phyloP scores from a whole-genome alignment of 2,113 vertebrate genomes.

The Brachirus orientalis region DNA sequence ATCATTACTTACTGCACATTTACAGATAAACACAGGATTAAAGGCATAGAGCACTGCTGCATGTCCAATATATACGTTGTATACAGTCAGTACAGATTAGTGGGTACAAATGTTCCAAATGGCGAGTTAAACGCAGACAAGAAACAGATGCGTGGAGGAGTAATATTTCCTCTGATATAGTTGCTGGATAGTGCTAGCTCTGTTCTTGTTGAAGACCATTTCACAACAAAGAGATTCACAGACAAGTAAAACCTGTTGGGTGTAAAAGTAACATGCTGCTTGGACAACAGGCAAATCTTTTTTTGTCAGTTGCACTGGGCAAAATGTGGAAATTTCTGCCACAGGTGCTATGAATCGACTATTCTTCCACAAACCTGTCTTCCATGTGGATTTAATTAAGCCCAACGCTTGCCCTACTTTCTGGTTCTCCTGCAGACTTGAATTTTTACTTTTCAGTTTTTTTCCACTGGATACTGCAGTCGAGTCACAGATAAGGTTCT shows the following conservation, averaged over 20 bases:
- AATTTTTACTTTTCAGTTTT: constrained; percentile 8
- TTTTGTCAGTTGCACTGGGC: neutral
- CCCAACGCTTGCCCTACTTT: constrained; percentile 6
- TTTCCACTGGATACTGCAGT: neutral
- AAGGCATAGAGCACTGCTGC: constrained; percentile 2
- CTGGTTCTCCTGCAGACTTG: neutral
- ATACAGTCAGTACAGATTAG: constrained; percentile 7
- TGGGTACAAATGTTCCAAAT: constrained; percentile 6
- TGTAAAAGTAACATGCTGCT: constrained; percentile 8
- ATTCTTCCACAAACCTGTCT: constrained; percentile 17
- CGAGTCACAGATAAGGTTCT: neutral
- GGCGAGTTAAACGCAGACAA: neutral
- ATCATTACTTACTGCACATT: constrained; percentile 31
- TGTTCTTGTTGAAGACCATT: constrained; percentile 14
- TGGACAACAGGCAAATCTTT: constrained; percentile 5
- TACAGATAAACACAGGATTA: constrained; percentile 49
- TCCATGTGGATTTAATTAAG: constrained; percentile 30
- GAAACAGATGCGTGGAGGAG: neutral
- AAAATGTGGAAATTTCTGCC: constrained; percentile 18
- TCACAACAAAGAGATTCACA: constrained; percentile 13
- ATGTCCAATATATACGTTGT: neutral
- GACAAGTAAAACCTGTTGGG: constrained; percentile 10
- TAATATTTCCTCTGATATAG: constrained; percentile 17
- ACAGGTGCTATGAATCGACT: constrained; percentile 39
- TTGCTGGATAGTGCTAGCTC: constrained; percentile 2